phyloP scores from a whole-genome alignment of 2,888 invertebrate species.

The Dysmachus trigonus region DNA sequence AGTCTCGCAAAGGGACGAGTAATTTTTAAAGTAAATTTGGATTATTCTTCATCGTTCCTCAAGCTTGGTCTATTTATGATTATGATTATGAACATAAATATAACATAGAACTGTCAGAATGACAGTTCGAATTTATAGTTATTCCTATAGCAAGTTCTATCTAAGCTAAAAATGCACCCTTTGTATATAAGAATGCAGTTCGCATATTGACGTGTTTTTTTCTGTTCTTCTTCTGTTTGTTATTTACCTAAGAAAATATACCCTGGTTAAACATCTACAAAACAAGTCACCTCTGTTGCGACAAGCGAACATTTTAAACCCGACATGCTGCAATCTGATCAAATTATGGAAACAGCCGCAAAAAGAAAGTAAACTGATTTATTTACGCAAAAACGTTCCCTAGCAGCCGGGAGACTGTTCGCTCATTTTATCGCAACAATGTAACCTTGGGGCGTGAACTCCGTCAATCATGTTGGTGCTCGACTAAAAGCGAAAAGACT shows the following conservation, averaged over 20 bases:
- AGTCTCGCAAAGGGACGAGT: too few relatives aligned
- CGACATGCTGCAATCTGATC: slow-evolving; percentile 9
- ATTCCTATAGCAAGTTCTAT: too few relatives aligned
- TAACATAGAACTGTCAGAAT: too few relatives aligned
- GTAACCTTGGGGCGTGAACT: slow-evolving; percentile 23
- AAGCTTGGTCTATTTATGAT: too few relatives aligned
- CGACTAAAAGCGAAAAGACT: not conserved
- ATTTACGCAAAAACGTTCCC: not conserved
- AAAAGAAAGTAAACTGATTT: slow-evolving; percentile 2
- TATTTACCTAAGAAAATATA: not conserved
- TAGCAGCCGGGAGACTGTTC: not conserved
- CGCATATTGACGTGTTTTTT: too few relatives aligned
- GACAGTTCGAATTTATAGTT: too few relatives aligned
- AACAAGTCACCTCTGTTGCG: not conserved
- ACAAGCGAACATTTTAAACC: not conserved
- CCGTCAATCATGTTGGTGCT: slow-evolving; percentile 14
- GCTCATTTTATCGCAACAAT: slow-evolving; percentile 1
- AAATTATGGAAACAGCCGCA: not conserved
- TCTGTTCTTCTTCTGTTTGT: not conserved
- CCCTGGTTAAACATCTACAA: not conserved
- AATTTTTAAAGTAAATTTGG: too few relatives aligned
- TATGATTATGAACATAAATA: too few relatives aligned
- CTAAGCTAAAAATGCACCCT: too few relatives aligned
- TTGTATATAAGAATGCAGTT: too few relatives aligned
- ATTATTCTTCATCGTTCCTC: too few relatives aligned